These are phyloP conservation scores for Pelecanus crispus DNA, from an alignment of 2,113 vertebrate genomes.

Conservation along the genomic window DNA sequence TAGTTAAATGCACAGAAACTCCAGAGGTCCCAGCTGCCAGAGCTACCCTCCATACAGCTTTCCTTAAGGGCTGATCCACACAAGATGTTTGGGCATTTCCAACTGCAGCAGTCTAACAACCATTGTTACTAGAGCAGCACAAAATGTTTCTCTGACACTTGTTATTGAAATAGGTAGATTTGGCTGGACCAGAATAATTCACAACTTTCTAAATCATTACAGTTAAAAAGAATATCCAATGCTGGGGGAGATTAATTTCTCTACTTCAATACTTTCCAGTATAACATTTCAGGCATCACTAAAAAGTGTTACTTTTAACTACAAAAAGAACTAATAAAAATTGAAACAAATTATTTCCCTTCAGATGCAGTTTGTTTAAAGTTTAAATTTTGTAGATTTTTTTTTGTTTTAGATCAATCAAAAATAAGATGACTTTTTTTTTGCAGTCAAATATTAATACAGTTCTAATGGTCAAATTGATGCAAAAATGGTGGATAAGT, in stretches of 20 bases:
- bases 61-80: not conserved
- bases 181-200: not conserved
- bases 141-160: not conserved
- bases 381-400: not conserved
- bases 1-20: not conserved
- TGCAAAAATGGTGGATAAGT: not conserved
- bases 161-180: not conserved
- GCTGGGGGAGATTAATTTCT: not conserved
- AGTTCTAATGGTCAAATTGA: not conserved
- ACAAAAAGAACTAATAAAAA: not conserved
- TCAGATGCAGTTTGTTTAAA: not conserved
- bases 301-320: not conserved
- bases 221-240: not conserved
- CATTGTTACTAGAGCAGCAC: not conserved
- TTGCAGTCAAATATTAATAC: not conserved
- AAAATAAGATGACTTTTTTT: not conserved
- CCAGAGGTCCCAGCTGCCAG: not conserved
- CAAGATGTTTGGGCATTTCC: rapidly evolving
- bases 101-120: not conserved
- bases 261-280: not conserved
- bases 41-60: rapidly evolving
- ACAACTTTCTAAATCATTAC: not conserved
- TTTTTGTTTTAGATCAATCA: not conserved
- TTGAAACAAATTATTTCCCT: not conserved
- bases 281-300: not conserved